Evolutionary conservation across 2,113 vertebrate genomes (phyloP).

Genomic region (Peromyscus leucopus): DNA sequence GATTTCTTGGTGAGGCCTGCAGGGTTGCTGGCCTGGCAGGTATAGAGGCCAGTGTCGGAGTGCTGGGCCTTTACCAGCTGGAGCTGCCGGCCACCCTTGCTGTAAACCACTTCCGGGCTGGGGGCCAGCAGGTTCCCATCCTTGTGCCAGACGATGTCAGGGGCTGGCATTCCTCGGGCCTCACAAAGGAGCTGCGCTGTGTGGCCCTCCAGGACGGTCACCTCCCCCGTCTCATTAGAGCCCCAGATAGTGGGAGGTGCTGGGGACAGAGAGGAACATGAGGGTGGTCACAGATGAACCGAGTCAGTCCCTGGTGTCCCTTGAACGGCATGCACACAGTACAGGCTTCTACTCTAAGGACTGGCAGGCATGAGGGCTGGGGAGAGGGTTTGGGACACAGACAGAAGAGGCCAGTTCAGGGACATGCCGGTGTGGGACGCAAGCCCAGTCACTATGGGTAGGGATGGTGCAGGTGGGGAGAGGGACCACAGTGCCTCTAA

Average conservation of each 20-base stretch:
- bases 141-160: slow-evolving; percentile 92
- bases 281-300: background rate
- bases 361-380: fast-evolving
- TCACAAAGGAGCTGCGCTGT: slow-evolving; percentile 88
- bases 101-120: slow-evolving; percentile 86
- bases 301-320: background rate
- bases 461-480: background rate
- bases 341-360: background rate
- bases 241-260: slow-evolving; percentile 90
- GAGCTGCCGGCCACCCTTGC: slow-evolving; percentile 87
- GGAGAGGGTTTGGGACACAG: background rate
- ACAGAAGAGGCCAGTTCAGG: background rate
- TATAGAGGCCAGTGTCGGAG: slow-evolving; percentile 89
- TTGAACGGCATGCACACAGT: background rate
- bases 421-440: background rate
- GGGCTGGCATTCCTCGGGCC: slow-evolving; percentile 88
- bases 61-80: slow-evolving; percentile 85
- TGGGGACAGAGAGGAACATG: slow-evolving; percentile 48
- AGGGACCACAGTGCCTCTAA: background rate
- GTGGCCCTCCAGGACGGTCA: slow-evolving; percentile 89
- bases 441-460: too few relatives aligned
- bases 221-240: slow-evolving; percentile 86
- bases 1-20: slow-evolving; percentile 87
- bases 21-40: slow-evolving; percentile 90
- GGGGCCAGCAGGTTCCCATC: slow-evolving; percentile 88